These are phyloP conservation scores for Hipparchia sbordonii DNA, from an alignment of 2,888 invertebrate species.

Conservation along the genomic window DNA sequence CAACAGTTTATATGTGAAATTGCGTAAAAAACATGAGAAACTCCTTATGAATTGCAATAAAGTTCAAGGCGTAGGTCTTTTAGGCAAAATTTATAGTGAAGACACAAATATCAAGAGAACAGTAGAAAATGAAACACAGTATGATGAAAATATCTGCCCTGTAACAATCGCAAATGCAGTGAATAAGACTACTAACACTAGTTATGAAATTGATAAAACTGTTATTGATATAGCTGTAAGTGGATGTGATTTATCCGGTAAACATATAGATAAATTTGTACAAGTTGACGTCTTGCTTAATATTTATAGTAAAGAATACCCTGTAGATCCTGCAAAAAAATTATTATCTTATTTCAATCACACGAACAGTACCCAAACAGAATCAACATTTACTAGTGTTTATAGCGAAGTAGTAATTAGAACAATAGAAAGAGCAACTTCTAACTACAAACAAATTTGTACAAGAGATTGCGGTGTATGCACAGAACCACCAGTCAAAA, in stretches of 20 bases:
- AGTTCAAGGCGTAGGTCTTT: constrained; percentile 56
- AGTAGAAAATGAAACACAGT: constrained; percentile 50
- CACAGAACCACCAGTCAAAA: constrained; percentile 47
- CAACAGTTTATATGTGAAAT: constrained; percentile 54
- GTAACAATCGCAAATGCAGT: constrained; percentile 20
- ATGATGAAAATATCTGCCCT: constrained; percentile 41
- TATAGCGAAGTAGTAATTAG: constrained; percentile 31
- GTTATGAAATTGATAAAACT: constrained; percentile 11
- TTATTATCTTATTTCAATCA: constrained; percentile 6
- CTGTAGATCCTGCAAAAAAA: neutral
- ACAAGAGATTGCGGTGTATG: constrained; percentile 52
- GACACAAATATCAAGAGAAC: constrained; percentile 41
- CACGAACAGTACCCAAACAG: constrained; percentile 36
- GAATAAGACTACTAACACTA: constrained; percentile 30
- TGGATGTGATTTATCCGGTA: constrained; percentile 20
- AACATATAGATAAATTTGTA: constrained; percentile 12
- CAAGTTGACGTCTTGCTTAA: constrained; percentile 25
- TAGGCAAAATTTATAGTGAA: constrained; percentile 64
- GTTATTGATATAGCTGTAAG: constrained; percentile 38
- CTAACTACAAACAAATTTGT: constrained; percentile 42
- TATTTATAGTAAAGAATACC: neutral
- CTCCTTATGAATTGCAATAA: constrained; percentile 46
- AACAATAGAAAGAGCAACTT: constrained; percentile 46
- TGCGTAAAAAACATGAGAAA: constrained; percentile 61
- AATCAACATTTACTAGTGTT: constrained; percentile 25